Evolutionary conservation across 2,113 vertebrate genomes (phyloP), one percentile per base, ranked within the genome.

Genomic region (Semicossyphus pulcher): DNA sequence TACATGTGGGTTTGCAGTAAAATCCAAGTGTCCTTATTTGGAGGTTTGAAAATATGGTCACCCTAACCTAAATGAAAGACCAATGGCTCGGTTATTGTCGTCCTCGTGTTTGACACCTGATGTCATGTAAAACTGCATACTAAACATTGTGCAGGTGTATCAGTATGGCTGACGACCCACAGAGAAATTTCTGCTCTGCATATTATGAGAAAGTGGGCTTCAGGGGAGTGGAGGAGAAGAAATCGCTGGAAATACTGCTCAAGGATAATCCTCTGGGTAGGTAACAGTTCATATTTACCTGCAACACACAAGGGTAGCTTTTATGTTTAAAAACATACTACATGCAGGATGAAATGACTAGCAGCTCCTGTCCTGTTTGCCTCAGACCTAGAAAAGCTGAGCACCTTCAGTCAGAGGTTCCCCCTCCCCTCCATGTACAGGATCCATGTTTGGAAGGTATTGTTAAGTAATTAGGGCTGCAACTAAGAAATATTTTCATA

Each of bases 151-250:
- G 0, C 8, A 41, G 39, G 15, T 58, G n/a, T n/a, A 51, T 73
- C 73, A 61, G 53, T 44, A 99, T 99, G 97, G 93, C 96, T 37
- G 98, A 99, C 0, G 98, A 99, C 88, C 96, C 96, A 2, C 97
- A 98, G 91, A 97, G 98, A 71, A 99, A 99, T 72, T 99, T 99
- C 20, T 96, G 98, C 48, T 99, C 98, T 0, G 95, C 97, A 0
- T 99, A 99, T 81, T 99, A 99, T 77, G 97, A 99, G 71, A 99
- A 99, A 76, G 96, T 99, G 57, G 98, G 98, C 0, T 99, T 99
- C 88, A 95, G 97, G 79, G 97, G 97, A 53, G 97, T 99, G 69
- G 98, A 99, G 90, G 98, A 99, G 80, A 99, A 99, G 93, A 99
- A 97, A 57, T 99, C 97, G 0, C 85, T 99, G 82, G 98, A 99